These are phyloP conservation scores for Asbolus verrucosus DNA, from an alignment of 1,140 invertebrate species.

Conservation along the genomic window DNA sequence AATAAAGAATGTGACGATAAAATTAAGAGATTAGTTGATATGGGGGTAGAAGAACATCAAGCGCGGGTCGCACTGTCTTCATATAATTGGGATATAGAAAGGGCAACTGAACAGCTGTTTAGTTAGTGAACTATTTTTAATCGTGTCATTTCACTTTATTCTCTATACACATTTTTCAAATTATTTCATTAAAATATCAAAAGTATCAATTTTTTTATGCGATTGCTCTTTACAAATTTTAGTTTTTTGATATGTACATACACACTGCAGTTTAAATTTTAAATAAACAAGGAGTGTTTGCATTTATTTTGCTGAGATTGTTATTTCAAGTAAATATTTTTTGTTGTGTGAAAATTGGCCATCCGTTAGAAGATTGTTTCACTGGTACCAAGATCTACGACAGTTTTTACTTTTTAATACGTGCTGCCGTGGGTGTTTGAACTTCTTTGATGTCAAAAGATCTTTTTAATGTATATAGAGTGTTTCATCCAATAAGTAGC, in stretches of 20 bases:
- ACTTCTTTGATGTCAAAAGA: slow-evolving; percentile 13
- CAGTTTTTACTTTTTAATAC: too few species aligned
- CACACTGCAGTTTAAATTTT: background rate
- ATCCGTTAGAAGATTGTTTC: too few species aligned
- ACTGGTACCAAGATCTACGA: too few species aligned
- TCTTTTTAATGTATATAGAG: slow-evolving; percentile 9
- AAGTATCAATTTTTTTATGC: background rate
- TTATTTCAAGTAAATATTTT: background rate
- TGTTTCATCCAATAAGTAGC: slow-evolving; percentile 15
- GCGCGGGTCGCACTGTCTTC: slow-evolving; percentile 88
- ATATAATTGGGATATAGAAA: slow-evolving; percentile 90
- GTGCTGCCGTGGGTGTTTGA: slow-evolving; percentile 32
- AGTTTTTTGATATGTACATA: slow-evolving; percentile 26
- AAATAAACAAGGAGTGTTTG: slow-evolving; percentile 39
- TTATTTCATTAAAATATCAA: background rate
- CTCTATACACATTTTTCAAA: slow-evolving; percentile 12
- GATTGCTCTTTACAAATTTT: background rate
- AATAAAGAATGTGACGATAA: slow-evolving; percentile 85
- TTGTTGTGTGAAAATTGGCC: background rate
- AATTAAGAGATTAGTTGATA: slow-evolving; percentile 84
- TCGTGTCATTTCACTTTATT: slow-evolving; percentile 26
- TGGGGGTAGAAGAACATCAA: slow-evolving; percentile 88
- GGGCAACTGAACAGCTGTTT: slow-evolving; percentile 89
- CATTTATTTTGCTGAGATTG: slow-evolving; percentile 9
- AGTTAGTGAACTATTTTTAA: slow-evolving; percentile 74